Evolutionary conservation across 1,140 invertebrate species (phyloP).

Genomic region (Sycophila sp.): DNA sequence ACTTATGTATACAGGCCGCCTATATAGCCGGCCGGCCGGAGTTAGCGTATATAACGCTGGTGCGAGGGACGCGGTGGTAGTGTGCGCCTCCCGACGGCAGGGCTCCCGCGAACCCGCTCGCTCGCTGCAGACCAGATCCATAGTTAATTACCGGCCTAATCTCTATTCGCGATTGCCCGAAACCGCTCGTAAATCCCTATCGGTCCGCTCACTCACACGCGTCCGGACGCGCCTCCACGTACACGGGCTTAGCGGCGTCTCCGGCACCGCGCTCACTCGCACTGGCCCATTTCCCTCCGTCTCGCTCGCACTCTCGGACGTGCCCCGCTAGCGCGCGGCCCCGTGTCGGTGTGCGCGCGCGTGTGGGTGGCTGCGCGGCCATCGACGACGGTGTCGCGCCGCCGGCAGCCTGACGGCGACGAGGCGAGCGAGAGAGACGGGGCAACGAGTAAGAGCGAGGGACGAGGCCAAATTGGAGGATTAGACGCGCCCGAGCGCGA

Average conservation of each 20-base stretch:
- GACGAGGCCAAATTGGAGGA: conserved; percentile 37
- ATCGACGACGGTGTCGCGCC: neutral
- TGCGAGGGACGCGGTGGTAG: no score
- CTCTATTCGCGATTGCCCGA: conserved; percentile 67
- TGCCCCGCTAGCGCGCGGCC: neutral
- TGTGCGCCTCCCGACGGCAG: no score
- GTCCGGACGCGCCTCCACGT: conserved; percentile 44
- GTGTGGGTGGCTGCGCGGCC: neutral
- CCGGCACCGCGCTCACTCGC: neutral
- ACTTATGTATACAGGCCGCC: neutral
- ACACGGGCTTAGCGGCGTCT: conserved; percentile 19
- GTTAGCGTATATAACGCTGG: neutral
- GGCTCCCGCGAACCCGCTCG: neutral
- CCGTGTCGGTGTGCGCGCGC: neutral
- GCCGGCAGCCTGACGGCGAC: neutral
- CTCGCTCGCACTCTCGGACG: neutral
- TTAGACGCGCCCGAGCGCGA: conserved; percentile 42
- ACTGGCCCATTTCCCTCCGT: conserved; percentile 22
- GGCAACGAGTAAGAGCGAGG: neutral
- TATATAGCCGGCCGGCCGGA: neutral
- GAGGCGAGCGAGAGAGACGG: no score
- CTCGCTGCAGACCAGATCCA: conserved; percentile 54
- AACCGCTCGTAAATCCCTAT: conserved; percentile 67
- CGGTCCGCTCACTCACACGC: conserved; percentile 56
- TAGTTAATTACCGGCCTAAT: conserved; percentile 68